A percentile compares a stretch with the other conserved stretches of the same genome.
phyloP scores from a whole-genome alignment of 1,140 invertebrate genomes.

The Camponotus pennsylvanicus region DNA sequence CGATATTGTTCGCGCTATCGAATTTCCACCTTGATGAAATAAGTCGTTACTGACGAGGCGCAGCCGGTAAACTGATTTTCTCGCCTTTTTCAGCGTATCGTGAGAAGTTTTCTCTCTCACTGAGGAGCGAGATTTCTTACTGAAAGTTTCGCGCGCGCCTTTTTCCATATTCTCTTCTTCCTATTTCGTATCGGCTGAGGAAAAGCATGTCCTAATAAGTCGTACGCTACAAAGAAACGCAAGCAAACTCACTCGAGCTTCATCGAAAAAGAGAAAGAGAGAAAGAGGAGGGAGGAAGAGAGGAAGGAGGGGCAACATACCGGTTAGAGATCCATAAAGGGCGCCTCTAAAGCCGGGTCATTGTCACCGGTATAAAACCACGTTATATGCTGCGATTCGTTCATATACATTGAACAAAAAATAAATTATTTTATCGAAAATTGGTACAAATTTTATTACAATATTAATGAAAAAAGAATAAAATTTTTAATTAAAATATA shows the following conservation, averaged over 20 bases:
- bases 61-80: slow-evolving; percentile 56
- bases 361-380: slow-evolving; percentile 65
- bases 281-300: neutral
- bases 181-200: neutral
- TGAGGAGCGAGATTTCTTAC: slow-evolving; percentile 46
- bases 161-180: slow-evolving; percentile 11
- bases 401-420: slow-evolving; percentile 23
- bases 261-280: neutral
- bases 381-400: slow-evolving; percentile 27
- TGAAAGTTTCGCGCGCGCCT: slow-evolving; percentile 37
- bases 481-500: neutral
- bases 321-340: slow-evolving; percentile 65
- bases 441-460: too few relatives aligned
- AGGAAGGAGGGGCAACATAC: too few relatives aligned
- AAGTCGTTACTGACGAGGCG: slow-evolving; percentile 21
- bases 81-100: slow-evolving; percentile 51
- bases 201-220: slow-evolving; percentile 59
- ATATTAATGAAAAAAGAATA: too few relatives aligned
- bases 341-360: slow-evolving; percentile 63
- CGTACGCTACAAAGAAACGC: slow-evolving; percentile 24
- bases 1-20: slow-evolving; percentile 25
- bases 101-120: slow-evolving; percentile 40
- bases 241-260: neutral
- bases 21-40: slow-evolving; percentile 42
- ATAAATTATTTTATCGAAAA: neutral